Evolutionary conservation across 2,888 invertebrate genomes (phyloP), one percentile per base, ranked within the genome.

Genomic region (Lochmaea crataegi): DNA sequence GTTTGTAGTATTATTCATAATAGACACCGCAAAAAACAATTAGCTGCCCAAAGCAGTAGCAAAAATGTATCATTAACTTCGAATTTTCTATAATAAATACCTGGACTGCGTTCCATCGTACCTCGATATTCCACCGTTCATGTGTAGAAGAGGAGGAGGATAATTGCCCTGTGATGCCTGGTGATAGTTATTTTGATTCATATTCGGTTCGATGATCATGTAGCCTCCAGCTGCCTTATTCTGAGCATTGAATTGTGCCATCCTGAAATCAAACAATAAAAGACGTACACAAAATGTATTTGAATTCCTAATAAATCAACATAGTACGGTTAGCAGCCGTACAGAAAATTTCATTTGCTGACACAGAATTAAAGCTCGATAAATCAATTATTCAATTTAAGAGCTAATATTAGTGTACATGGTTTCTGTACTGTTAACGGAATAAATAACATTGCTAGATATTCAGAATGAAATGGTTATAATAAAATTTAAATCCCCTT

Each of bases 61-160:
- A 45, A 45, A 32, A 32, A 45, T 45, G 14, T 18, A 53, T 53
- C 18, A 53, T 16, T 53, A 53, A 9, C 16, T 53, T 53, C 18
- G 9, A 53, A 53, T 53, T 16, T 53, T 18, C 16, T 53, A 53
- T 16, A 41, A 53, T 18, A 71, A 68, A 71, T 76, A 75, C 68
- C 76, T 74, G 65, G 72, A 72, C 69, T 79, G 78, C 58, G 80
- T 74, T 72, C 75, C 78, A 60, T 83, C 81, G 74, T 84, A 85
- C 76, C 84, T 79, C 11, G 82, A 72, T 75, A 85, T 79, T 56
- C 84, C 84, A n/a, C 86, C 86, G 76, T 86, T 86, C 80, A 86
- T 83, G 73, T 86, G 86, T 71, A 90, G 85, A 26, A 90, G 89
- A 57, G 90, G 90, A 67, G 90, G 90, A 63, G 89, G 89, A 80